Percentiles rank a stretch among this genome's conserved stretches.
These are phyloP conservation scores for Biston stratarius DNA, from an alignment of 2,888 invertebrate species.

Conservation along the genomic window DNA sequence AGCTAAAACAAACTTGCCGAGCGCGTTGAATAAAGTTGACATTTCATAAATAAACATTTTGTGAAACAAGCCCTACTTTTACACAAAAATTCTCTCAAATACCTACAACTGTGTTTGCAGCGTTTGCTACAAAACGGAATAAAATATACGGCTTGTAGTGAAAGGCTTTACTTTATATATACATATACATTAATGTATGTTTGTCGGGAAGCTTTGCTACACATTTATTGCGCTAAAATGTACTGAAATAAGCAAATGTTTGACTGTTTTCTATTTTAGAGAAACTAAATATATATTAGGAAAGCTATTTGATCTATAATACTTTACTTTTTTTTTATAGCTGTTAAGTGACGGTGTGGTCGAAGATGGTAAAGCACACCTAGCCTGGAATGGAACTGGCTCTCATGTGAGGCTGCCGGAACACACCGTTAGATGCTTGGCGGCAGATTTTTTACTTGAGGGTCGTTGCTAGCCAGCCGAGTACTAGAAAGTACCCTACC, in stretches of 20 bases:
- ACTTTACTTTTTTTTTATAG: too few species aligned
- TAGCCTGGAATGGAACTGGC: too few species aligned
- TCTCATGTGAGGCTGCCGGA: too few species aligned
- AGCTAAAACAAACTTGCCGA: background rate
- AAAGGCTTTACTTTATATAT: constrained; percentile 12
- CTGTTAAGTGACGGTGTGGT: too few species aligned
- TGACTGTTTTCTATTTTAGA: background rate
- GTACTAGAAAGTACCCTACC: too few species aligned
- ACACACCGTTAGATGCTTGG: too few species aligned
- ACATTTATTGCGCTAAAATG: background rate
- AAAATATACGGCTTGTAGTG: constrained; percentile 25
- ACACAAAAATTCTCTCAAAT: constrained; percentile 26
- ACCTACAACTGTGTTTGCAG: constrained; percentile 13
- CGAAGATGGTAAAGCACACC: too few species aligned
- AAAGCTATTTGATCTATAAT: background rate
- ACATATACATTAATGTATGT: background rate
- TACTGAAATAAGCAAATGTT: background rate
- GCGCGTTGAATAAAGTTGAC: background rate
- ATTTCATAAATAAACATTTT: background rate
- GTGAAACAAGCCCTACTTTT: constrained; percentile 22
- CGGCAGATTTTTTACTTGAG: too few species aligned
- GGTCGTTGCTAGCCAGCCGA: too few species aligned
- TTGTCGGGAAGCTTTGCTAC: constrained; percentile 10
- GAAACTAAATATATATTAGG: too few species aligned
- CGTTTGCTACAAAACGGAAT: constrained; percentile 26